Base-by-base conservation (phyloP, 92 coral and sea anemone species). In the Galaxea fascicularis region DNA sequence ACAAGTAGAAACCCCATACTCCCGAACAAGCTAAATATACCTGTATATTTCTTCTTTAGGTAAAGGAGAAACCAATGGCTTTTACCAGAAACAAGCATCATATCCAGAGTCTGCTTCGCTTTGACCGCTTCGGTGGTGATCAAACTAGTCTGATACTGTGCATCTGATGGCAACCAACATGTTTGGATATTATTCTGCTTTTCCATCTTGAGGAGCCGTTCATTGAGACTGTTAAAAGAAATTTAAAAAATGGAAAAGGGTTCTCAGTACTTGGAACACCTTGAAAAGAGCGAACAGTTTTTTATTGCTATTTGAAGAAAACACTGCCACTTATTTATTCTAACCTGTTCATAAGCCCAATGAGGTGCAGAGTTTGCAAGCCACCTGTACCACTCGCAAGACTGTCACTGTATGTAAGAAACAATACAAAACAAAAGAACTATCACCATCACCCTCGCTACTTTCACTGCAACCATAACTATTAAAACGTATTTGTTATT, bases 31-130 rank as follows among this genome's bases (percentile, higher is more conserved):
- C n/a, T n/a, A n/a, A n/a, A n/a, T n/a, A n/a, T n/a, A n/a, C n/a
- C n/a, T 90, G 93, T 35, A 57, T 90, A 90, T 64, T 87, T 81
- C 85, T 87, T 87, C 52, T 87, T 90, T 22, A 90, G 77, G 65
- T 70, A 66, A 44, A 90, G 80, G 30, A 90, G 91, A 59, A 90
- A 90, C 93, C 93, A 90, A 21, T 91, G 81, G 44, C 93, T 74
- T 39, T 91, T 71, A 30, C 93, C 91, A 47, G 79, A 71, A 74
- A 87, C 81, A n/a, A 84, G 77, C 12, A 90, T 64, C 73, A 87
- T 44, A 14, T 90, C 91, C 28, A 86, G 79, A 25, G 86, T 76
- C 54, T 89, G 82, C 49, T 76, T 90, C 21, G 93, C 91, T 44
- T 26, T 81, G 1, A 88, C 76, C 6, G 88, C 88, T 53, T 90